Evolutionary conservation across 1,140 invertebrate species (phyloP), one percentile per base, ranked within the genome.

Genomic region (Vollenhovia emeryi): DNA sequence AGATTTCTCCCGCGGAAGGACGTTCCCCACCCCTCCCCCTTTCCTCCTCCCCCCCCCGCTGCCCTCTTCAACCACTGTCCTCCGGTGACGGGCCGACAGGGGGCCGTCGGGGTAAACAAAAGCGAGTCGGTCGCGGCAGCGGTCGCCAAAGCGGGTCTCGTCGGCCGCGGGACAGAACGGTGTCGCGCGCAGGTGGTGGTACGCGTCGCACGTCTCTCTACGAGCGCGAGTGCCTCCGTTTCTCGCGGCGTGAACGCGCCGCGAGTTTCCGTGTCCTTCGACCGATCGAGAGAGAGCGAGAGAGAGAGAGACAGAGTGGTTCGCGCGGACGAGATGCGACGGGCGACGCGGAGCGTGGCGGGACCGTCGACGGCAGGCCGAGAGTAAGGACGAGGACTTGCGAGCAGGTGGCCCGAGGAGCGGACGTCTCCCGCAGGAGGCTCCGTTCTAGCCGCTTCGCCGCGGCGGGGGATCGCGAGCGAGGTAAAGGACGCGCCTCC

Each of bases 51-150:
- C 11, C 3, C 30, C 27, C 7, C 36, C 60, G 3, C 40, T 48
- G n/a, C n/a, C n/a, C n/a, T n/a, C n/a, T n/a, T n/a, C n/a, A n/a
- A n/a, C n/a, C n/a, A n/a, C 30, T 33, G 9, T 33, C 15, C 43
- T 52, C 6, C 11, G 18, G 18, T 30, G 33, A 40, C 45, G 40
- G 76, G 11, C 59, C 57, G 74, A 45, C 50, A 43, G 64, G 11
- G 50, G 55, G 69, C 27, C n/a, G 69, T 15, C 8, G 55, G n/a
- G 33, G 24, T 84, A 74, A 76, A 74, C 71, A 84, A 74, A 76
- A 84, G 80, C 71, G 48, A 84, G 80, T 62, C 55, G 36, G 24
- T 18, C 15, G 52, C 66, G 4, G 27, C 33, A 43, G 43, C n/a
- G 21, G 24, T 18, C 18, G 27, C 30, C 36, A 57, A 55, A 69